A percentile compares a stretch with the other conserved stretches of the same genome.
Conservation (phyloP, 1,140 invertebrate species). For the Heliconius hermathena region DNA sequence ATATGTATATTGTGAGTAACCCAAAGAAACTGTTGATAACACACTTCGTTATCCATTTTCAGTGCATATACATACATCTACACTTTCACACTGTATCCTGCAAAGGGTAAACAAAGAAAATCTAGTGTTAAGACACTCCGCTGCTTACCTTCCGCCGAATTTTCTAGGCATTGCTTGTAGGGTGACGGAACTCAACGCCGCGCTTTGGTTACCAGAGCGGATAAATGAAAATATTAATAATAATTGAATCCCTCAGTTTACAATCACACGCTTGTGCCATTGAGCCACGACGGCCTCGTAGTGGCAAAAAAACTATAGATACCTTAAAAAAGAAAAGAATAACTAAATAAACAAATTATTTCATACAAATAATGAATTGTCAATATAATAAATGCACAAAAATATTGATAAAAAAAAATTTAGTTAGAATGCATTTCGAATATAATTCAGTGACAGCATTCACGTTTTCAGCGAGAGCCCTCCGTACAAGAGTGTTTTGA, state of each 20-base stretch:
- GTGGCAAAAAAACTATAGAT: too few species aligned
- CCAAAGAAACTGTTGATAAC: too few species aligned
- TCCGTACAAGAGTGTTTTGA: conserved; percentile 18
- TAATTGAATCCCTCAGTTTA: background rate
- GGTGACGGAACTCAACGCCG: background rate
- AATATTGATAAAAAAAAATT: background rate
- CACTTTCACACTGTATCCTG: too few species aligned
- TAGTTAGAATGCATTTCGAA: conserved; percentile 29
- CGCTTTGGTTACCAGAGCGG: background rate
- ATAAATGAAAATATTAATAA: background rate
- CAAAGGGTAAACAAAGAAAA: too few species aligned
- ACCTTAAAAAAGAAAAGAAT: too few species aligned
- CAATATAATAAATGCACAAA: background rate
- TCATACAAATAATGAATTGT: background rate
- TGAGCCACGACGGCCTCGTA: too few species aligned
- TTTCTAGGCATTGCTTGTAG: too few species aligned
- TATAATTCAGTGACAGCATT: conserved; percentile 37
- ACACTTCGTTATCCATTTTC: too few species aligned
- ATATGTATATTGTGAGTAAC: too few species aligned
- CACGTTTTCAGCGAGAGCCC: conserved; percentile 16
- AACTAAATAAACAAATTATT: too few species aligned
- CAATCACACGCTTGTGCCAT: background rate
- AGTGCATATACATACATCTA: too few species aligned
- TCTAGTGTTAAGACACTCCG: too few species aligned
- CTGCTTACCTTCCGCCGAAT: background rate